phyloP scores from a whole-genome alignment of 1,140 invertebrate genomes.

The Lutraria rhynchaena region DNA sequence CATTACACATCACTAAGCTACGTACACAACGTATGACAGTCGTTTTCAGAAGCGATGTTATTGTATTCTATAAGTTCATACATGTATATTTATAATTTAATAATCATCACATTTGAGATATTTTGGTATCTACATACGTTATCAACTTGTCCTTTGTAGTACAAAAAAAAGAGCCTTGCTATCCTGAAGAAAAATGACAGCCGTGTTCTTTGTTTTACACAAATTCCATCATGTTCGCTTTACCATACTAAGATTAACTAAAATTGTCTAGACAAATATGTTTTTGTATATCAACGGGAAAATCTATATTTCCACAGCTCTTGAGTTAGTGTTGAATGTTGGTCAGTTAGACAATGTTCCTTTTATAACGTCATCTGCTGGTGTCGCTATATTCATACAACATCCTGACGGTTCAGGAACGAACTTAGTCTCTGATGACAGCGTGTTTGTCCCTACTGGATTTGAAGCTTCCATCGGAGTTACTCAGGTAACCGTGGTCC shows the following conservation, averaged over 20 bases:
- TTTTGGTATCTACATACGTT: no score
- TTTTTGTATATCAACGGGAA: no score
- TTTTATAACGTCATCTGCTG: slow-evolving; percentile 37
- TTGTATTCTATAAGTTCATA: no score
- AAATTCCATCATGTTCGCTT: not conserved
- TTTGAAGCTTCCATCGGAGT: slow-evolving; percentile 34
- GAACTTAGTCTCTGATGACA: not conserved
- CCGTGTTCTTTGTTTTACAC: not conserved
- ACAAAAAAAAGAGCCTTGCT: not conserved
- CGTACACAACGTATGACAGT: no score
- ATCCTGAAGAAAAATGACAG: not conserved
- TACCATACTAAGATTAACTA: no score
- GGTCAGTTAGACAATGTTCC: slow-evolving; percentile 28
- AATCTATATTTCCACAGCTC: slow-evolving; percentile 9
- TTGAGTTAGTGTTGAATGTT: slow-evolving; percentile 42
- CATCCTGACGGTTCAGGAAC: not conserved
- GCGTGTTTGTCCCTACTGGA: slow-evolving; percentile 38
- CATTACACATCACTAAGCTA: no score
- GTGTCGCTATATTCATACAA: slow-evolving; percentile 1
- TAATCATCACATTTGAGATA: no score
- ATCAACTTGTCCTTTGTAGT: not conserved
- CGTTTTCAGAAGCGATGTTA: no score
- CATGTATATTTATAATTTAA: no score
- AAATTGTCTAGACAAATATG: no score
- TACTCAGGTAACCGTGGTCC: slow-evolving; percentile 1